phyloP scores from a whole-genome alignment of 2,888 invertebrate genomes.

The Fragum fragum region DNA sequence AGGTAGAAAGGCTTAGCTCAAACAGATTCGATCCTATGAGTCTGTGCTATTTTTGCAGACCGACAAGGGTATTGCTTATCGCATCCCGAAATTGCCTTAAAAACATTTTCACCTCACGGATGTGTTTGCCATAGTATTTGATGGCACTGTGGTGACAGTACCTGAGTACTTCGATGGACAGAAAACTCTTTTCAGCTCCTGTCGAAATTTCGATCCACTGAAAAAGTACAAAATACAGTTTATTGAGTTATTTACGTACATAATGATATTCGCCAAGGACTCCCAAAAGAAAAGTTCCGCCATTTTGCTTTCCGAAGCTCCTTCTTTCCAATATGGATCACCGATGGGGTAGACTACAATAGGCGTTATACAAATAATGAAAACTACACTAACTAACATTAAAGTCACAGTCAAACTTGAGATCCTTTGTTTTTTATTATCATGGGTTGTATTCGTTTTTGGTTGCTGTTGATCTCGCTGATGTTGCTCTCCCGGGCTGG shows the following conservation, averaged over 20 bases:
- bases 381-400: slow-evolving; percentile 51
- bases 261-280: slow-evolving; percentile 49
- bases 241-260: slow-evolving; percentile 58
- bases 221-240: slow-evolving; percentile 59
- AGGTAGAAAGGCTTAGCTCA: too few species aligned
- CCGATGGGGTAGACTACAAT: slow-evolving; percentile 64
- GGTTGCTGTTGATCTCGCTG: slow-evolving; percentile 3
- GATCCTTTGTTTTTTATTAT: background rate
- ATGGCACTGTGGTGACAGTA: background rate
- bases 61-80: too few species aligned
- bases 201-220: slow-evolving; percentile 58
- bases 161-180: slow-evolving; percentile 13
- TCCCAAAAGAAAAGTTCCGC: slow-evolving; percentile 55
- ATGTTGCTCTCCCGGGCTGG: background rate
- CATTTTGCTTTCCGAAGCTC: slow-evolving; percentile 44
- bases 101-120: background rate
- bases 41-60: too few species aligned
- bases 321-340: slow-evolving; percentile 54
- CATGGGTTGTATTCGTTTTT: background rate
- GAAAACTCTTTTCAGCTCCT: slow-evolving; percentile 46
- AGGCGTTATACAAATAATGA: slow-evolving; percentile 60
- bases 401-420: slow-evolving; percentile 50
- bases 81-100: too few species aligned
- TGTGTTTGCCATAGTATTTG: slow-evolving; percentile 1
- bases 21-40: too few species aligned